Conservation (phyloP, 1,140 invertebrate species). For the Caenorhabditis latens region DNA sequence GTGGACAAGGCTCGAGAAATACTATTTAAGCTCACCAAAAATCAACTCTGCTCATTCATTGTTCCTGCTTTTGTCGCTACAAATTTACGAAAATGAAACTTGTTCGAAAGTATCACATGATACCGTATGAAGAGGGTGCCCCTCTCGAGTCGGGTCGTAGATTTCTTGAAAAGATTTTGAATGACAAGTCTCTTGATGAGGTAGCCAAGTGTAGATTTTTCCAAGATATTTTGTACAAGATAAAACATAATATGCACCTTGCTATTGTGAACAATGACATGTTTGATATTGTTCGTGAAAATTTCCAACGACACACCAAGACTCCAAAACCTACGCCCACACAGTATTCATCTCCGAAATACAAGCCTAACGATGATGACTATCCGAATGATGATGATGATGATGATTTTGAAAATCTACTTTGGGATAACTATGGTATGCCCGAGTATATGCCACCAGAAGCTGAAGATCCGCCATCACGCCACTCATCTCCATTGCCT, state of each 20-base stretch:
- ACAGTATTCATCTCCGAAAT: no score
- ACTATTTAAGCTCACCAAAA: slow-evolving; percentile 2
- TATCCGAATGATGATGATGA: no score
- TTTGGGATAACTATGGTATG: no score
- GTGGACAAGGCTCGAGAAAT: neutral
- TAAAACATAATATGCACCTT: neutral
- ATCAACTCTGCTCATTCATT: neutral
- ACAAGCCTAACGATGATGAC: no score
- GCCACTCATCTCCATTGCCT: no score
- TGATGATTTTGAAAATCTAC: no score
- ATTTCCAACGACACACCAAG: neutral
- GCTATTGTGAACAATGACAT: neutral
- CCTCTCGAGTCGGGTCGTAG: neutral
- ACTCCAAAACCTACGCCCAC: no score
- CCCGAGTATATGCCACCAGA: no score
- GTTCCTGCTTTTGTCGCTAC: neutral
- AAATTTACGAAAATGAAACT: neutral
- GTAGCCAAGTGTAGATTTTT: neutral
- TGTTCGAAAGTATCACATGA: neutral
- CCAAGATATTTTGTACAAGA: neutral
- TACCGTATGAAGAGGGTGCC: neutral
- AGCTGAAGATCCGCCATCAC: no score
- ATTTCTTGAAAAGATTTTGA: neutral
- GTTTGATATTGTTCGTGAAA: neutral
- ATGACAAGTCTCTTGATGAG: neutral